A percentile compares a stretch with the other conserved stretches of the same genome.
Evolutionary conservation across 1,140 invertebrate species (phyloP).

Genomic region (Tigriopus japonicus): DNA sequence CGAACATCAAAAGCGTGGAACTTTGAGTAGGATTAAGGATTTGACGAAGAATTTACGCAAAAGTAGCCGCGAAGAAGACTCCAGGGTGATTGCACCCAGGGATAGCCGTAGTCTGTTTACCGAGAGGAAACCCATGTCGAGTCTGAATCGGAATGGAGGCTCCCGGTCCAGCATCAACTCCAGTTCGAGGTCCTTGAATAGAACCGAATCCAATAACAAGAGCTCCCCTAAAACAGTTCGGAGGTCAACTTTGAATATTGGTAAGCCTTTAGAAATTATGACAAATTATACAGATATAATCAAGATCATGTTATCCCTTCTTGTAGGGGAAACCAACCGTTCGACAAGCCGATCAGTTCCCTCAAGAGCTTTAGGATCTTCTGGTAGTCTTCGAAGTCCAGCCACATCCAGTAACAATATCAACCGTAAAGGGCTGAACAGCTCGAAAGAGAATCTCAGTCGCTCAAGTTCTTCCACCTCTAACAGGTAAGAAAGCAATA

Average conservation of each 20-base stretch:
- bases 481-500: not conserved
- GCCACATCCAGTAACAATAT: not conserved
- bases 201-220: not conserved
- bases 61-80: not conserved
- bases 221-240: not conserved
- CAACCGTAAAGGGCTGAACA: not conserved
- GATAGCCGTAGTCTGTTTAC: not conserved
- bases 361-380: not conserved
- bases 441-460: conserved; percentile 13
- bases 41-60: conserved; percentile 7
- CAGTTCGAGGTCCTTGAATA: conserved; percentile 6
- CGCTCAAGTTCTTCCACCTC: conserved; percentile 11
- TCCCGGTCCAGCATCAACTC: conserved; percentile 5
- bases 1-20: not conserved
- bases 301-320: too few species aligned
- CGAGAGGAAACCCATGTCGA: not conserved
- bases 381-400: not conserved
- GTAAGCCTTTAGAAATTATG: not conserved
- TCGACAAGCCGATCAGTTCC: not conserved
- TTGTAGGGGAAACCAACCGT: not conserved
- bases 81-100: conserved; percentile 1
- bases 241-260: not conserved
- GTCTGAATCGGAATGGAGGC: not conserved
- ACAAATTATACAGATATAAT: too few species aligned
- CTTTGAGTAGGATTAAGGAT: conserved; percentile 11